Evolutionary conservation across 2,888 invertebrate genomes (phyloP), one percentile per base, ranked within the genome.

Genomic region (Steinernema hermaphroditum): DNA sequence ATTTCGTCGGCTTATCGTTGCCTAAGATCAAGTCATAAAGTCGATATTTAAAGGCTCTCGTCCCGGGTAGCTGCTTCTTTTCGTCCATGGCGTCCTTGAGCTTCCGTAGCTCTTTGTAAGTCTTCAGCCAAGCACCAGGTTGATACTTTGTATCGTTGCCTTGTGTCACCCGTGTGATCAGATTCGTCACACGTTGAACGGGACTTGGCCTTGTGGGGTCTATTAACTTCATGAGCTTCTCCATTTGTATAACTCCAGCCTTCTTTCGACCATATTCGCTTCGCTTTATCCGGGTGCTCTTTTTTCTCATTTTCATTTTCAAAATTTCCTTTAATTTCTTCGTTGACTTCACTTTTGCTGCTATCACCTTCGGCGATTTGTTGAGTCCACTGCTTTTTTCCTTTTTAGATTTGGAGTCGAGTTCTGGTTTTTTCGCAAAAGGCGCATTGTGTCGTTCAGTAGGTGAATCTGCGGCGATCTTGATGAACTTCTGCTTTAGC

Each of bases 11-110:
- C 24, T 22, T 29, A 22, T 72, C 71, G 27, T 70, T 70, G 68
- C 76, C 78, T 70, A 82, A 50, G 9, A 82, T 80, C 62, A 82
- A 72, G 68, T 82, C 79, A 44, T 79, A 75, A 77, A 82, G 80
- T 14, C 81, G 49, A 37, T 78, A 73, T 68, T 81, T 78, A 70
- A 81, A 82, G 0, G 81, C 79, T 6, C 77, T 69, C 0, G 81
- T 79, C 27, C 81, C 82, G 0, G 78, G 76, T 27, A 34, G 16
- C 41, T 32, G 69, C 24, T 34, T 69, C 49, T 75, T 73, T 16
- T 76, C 43, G 49, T 78, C 76, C 77, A 80, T 76, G 19, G 72
- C 68, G 34, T 77, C 78, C 71, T 82, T 81, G 69, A 82, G 43
- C 6, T 72, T 68, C 1, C 79, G 70, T 12, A 82, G 57, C 1